These are phyloP conservation scores for Calephelis perditalis DNA, from an alignment of 2,888 invertebrate species.

Conservation along the genomic window DNA sequence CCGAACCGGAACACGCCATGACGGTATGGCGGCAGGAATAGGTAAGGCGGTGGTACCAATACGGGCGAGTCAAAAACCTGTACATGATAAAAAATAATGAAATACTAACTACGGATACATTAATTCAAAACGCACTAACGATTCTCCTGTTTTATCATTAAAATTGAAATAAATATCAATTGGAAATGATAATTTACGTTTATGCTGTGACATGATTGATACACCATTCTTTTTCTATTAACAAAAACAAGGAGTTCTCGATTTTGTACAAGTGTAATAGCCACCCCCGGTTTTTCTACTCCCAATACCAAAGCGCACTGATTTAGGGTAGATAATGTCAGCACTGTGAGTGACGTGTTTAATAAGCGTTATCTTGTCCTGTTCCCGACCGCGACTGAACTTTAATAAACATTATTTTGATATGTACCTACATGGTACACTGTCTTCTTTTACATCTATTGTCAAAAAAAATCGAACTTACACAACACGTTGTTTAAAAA, in stretches of 20 bases:
- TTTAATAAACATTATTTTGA: slow-evolving; percentile 9
- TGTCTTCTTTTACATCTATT: not conserved
- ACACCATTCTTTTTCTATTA: not conserved
- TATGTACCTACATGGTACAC: not conserved
- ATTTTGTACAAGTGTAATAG: slow-evolving; percentile 34
- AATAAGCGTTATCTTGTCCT: slow-evolving; percentile 67
- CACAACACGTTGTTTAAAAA: too few relatives aligned
- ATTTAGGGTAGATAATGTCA: slow-evolving; percentile 73
- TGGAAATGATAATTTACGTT: not conserved
- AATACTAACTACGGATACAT: too few relatives aligned
- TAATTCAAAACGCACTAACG: too few relatives aligned
- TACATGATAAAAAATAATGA: too few relatives aligned
- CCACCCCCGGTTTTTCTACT: slow-evolving; percentile 52
- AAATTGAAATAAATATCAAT: too few relatives aligned
- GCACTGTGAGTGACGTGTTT: slow-evolving; percentile 59
- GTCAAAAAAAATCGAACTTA: not conserved
- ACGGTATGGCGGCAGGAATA: too few relatives aligned
- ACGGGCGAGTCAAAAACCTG: too few relatives aligned
- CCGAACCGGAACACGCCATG: too few relatives aligned
- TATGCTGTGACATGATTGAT: not conserved
- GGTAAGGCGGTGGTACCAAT: too few relatives aligned
- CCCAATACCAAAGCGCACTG: slow-evolving; percentile 34
- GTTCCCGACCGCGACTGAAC: slow-evolving; percentile 4
- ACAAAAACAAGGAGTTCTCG: slow-evolving; percentile 3
- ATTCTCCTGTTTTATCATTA: too few relatives aligned